phyloP scores from a whole-genome alignment of 2,888 invertebrate genomes.

The Dicyrtoma fusca region DNA sequence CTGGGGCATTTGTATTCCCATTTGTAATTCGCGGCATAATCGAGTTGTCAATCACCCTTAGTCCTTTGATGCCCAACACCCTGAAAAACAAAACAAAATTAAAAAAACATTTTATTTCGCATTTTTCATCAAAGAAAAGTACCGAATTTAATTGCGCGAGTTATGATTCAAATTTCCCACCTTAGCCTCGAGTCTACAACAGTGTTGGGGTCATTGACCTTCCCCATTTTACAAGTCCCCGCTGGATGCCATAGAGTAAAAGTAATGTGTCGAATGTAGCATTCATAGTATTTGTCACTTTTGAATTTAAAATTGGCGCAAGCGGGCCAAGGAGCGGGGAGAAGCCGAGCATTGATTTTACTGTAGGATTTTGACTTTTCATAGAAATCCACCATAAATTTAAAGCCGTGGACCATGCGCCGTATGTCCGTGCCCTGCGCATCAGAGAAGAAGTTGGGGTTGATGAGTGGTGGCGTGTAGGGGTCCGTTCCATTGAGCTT shows the following conservation, averaged over 20 bases:
- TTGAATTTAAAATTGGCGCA: conserved; percentile 22
- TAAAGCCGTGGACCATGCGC: neutral
- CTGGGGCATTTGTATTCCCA: too few relatives aligned
- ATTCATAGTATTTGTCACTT: conserved; percentile 29
- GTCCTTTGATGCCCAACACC: too few relatives aligned
- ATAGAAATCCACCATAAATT: conserved; percentile 9
- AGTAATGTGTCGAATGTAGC: conserved; percentile 32
- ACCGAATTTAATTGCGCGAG: too few relatives aligned
- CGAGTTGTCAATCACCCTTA: too few relatives aligned
- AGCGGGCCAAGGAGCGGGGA: conserved; percentile 16
- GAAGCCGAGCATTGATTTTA: conserved; percentile 6
- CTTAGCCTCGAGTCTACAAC: conserved; percentile 34
- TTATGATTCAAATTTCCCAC: neutral
- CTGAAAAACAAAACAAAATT: too few relatives aligned
- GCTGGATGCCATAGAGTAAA: conserved; percentile 29
- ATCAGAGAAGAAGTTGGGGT: conserved; percentile 24
- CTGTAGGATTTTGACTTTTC: conserved; percentile 14
- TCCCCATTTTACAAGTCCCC: conserved; percentile 38
- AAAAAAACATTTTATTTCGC: too few relatives aligned
- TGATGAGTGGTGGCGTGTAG: neutral
- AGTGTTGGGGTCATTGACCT: conserved; percentile 24
- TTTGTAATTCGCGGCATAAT: too few relatives aligned
- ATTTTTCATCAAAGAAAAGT: too few relatives aligned
- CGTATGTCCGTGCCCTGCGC: neutral
- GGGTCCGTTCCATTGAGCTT: conserved; percentile 21